Conservation (phyloP, 2,113 vertebrate species). For the Anguilla japonica region DNA sequence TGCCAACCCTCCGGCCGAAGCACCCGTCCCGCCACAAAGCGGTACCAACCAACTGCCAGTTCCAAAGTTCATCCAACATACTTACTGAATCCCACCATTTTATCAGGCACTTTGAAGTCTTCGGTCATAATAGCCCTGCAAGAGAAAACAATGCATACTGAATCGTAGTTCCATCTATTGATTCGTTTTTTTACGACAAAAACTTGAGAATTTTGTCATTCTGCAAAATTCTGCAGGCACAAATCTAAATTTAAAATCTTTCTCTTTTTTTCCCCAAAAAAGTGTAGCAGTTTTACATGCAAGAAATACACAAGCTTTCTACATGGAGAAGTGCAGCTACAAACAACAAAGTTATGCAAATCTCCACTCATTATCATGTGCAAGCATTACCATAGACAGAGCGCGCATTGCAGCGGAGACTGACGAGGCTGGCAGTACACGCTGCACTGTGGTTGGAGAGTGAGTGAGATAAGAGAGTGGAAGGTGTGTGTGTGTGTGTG, state of each 20-base stretch:
- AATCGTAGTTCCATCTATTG: background rate
- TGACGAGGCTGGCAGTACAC: background rate
- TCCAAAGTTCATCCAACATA: constrained; percentile 46
- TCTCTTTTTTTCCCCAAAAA: background rate
- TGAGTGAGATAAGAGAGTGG: constrained; percentile 15
- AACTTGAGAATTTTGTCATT: no score
- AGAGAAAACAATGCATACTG: constrained; percentile 27
- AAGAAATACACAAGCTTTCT: no score
- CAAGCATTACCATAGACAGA: background rate
- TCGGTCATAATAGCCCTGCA: constrained; percentile 93
- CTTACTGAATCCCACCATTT: constrained; percentile 99
- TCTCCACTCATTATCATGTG: constrained; percentile 7
- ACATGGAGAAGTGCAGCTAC: background rate
- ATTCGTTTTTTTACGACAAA: no score
- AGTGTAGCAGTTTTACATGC: background rate
- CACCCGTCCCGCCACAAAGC: background rate
- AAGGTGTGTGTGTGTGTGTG: constrained; percentile 20
- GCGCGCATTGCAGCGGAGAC: background rate
- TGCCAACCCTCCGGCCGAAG: background rate
- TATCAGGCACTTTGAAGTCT: constrained; percentile 99
- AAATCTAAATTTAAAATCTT: no score
- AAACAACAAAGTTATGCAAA: constrained; percentile 9
- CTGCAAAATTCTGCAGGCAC: no score
- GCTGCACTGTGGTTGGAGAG: background rate
- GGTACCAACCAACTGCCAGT: background rate